Evolutionary conservation across 2,797 vertebrate genomes (phyloP).

Genomic region (Crenichthys baileyi): DNA sequence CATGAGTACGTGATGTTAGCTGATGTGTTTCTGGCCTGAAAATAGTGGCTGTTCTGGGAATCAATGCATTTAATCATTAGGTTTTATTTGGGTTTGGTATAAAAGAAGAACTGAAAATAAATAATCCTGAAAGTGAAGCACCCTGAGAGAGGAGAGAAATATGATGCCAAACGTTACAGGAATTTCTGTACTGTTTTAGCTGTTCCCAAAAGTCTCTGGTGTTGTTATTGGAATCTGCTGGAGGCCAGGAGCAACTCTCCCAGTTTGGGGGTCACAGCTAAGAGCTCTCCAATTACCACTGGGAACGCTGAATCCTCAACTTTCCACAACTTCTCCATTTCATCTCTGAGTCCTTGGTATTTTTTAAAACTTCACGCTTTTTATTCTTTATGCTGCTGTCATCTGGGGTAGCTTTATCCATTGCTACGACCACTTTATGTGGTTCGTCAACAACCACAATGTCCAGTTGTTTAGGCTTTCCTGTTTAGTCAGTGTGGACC

Average conservation of each 20-base stretch:
- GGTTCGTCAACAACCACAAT: not conserved
- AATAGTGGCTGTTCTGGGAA: not conserved
- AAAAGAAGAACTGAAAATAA: not conserved
- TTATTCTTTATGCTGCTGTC: not conserved
- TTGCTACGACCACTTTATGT: not conserved
- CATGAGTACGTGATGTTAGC: not conserved
- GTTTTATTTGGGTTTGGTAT: no score
- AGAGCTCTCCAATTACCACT: not conserved
- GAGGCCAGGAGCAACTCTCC: not conserved
- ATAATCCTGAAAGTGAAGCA: not conserved
- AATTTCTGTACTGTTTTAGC: not conserved
- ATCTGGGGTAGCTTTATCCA: not conserved
- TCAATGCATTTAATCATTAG: not conserved
- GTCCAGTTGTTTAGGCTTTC: not conserved
- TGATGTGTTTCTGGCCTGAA: not conserved
- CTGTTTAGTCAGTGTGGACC: not conserved
- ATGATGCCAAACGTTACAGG: not conserved
- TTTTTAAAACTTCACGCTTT: not conserved
- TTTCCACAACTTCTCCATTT: conserved; percentile 5
- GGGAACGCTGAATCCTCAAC: not conserved
- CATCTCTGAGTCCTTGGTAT: not conserved
- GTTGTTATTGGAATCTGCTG: not conserved
- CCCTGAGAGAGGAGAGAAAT: not conserved
- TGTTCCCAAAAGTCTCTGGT: not conserved
- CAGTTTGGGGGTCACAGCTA: not conserved